Conservation (phyloP, 2,888 invertebrate species). For the Lasioglossum villosulum region DNA sequence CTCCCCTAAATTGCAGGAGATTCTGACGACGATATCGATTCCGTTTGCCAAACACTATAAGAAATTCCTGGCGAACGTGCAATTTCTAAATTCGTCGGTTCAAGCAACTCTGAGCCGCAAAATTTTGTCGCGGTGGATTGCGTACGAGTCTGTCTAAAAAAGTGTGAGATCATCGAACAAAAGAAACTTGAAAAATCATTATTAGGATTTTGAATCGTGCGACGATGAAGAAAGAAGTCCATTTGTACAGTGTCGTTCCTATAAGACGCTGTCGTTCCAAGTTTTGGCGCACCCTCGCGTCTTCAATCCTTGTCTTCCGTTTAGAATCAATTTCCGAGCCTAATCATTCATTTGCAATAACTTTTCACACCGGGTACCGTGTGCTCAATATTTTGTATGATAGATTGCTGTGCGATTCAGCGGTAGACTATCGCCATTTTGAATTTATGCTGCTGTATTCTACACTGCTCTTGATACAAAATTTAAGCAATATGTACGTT, state of each 20-base stretch:
- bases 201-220: not conserved
- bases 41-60: conserved; percentile 57
- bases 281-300: not conserved
- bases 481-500: not conserved
- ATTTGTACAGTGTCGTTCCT: not conserved
- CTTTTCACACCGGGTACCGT: not conserved
- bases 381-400: not conserved
- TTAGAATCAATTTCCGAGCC: not conserved
- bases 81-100: conserved; percentile 61
- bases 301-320: not conserved
- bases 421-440: not conserved
- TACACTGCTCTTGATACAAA: not conserved
- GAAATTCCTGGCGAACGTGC: conserved; percentile 59
- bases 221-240: not conserved
- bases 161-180: not conserved
- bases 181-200: not conserved
- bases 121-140: conserved; percentile 41
- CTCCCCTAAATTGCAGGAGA: conserved; percentile 36
- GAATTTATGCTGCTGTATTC: not conserved
- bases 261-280: not conserved
- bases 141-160: not conserved
- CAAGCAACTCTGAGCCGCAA: conserved; percentile 54
- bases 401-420: not conserved
- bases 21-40: conserved; percentile 50
- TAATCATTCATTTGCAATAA: conserved; percentile 1